Conservation (phyloP, 2,797 vertebrate genomes). For the Toxotes lorentzi region DNA sequence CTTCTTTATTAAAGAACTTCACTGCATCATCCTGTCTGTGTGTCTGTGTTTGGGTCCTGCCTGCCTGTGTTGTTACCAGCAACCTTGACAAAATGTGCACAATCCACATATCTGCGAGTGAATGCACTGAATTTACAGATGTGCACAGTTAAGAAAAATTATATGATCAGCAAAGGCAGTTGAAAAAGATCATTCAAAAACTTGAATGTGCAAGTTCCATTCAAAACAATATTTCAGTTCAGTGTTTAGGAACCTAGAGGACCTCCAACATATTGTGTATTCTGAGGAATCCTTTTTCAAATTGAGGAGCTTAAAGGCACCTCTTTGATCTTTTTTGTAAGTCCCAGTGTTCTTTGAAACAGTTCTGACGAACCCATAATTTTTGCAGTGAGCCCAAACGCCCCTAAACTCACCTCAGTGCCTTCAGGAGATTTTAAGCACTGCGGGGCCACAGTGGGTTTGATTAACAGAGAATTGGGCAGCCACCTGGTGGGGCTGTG, state of each 20-base stretch:
- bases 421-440: constrained; percentile 9
- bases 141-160: background rate
- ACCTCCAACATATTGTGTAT: constrained; percentile 62
- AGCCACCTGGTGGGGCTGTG: constrained; percentile 79
- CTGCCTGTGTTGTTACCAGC: too few species aligned
- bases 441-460: constrained; percentile 20
- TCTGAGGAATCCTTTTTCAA: constrained; percentile 34
- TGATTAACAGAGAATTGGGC: constrained; percentile 9
- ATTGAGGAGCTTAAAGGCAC: constrained; percentile 34
- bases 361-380: constrained; percentile 38
- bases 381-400: constrained; percentile 46
- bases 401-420: constrained; percentile 38
- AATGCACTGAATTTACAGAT: background rate
- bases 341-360: constrained; percentile 28
- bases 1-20: too few species aligned
- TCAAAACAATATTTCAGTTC: constrained; percentile 39
- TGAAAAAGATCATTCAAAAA: background rate
- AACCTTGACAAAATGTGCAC: background rate
- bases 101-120: background rate
- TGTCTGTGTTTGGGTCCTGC: too few species aligned
- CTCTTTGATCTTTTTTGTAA: constrained; percentile 48
- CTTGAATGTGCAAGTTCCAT: constrained; percentile 5
- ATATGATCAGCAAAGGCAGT: constrained; percentile 2
- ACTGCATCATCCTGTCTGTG: too few species aligned
- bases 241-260: constrained; percentile 36